Evolutionary conservation across 2,113 vertebrate genomes (phyloP), one percentile per base, ranked within the genome.

Genomic region (Orientallactaga bullata): DNA sequence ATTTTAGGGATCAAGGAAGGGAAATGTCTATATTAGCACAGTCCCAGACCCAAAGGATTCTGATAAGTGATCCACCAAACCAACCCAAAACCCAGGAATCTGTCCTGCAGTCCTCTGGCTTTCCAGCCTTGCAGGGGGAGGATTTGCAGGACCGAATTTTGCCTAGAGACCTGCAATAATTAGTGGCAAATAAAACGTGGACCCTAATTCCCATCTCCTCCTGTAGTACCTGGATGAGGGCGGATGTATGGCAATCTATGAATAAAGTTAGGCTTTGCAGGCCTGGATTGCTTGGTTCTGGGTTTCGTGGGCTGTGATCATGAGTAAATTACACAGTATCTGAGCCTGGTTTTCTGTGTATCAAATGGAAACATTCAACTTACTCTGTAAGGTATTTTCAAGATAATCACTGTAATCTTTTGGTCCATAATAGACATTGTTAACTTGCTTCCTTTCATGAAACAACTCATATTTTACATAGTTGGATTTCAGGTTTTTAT

Each of bases 331-430:
- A 63, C 8, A 37, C 13, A 55, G 86, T 84, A 37, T 32, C 66
- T 37, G 51, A 92, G 60, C 8, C 66, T 90, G 30, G 18, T 63
- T 94, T 96, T 81, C 68, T 77, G 0, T 72, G 21, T 90, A 28
- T 71, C 28, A 58, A 7, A 32, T 85, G 66, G 88, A 90, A 84
- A 68, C 66, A 76, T 63, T 78, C 73, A 42, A 61, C 47, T 73
- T 81, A 73, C 11, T 72, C 28, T 76, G 66, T 39, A 51, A 39
- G 60, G 12, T 55, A 78, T 93, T 91, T 77, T 63, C 58, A 63
- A 60, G n/a, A 15, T 79, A 89, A 86, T 35, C 30, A 37, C 35
- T 76, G 10, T 61, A 60, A 73, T 78, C 39, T 47, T 95, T 97
- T 58, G 51, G 24, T 10, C 91, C 47, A 4, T 74, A 15, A 24